A percentile compares a stretch with the other conserved stretches of the same genome.
phyloP scores from a whole-genome alignment of 2,797 vertebrate species.

The Dermochelys coriacea region DNA sequence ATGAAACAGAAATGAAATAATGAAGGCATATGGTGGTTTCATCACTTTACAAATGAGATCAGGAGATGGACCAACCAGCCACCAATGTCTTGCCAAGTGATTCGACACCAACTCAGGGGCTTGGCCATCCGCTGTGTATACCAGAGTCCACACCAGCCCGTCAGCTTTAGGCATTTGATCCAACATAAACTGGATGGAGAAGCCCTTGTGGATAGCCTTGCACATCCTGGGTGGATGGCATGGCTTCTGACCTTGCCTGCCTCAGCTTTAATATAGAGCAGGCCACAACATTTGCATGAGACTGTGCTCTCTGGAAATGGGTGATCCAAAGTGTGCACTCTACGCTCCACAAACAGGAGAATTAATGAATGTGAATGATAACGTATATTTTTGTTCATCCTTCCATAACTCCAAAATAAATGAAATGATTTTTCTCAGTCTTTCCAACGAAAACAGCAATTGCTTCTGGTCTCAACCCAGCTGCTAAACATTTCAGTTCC shows the following conservation, averaged over 20 bases:
- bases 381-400: background rate
- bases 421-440: background rate
- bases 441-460: background rate
- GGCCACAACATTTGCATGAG: background rate
- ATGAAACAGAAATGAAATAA: background rate
- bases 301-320: background rate
- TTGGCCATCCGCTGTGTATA: background rate
- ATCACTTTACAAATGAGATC: background rate
- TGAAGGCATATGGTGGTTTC: background rate
- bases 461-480: background rate
- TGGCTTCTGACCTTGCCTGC: background rate
- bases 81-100: background rate
- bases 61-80: background rate
- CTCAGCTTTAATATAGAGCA: background rate
- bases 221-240: background rate
- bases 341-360: background rate
- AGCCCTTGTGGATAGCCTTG: background rate
- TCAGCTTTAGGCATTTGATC: background rate
- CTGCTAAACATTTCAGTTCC: background rate
- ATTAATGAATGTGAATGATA: background rate
- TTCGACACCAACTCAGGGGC: background rate
- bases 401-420: background rate
- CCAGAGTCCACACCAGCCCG: background rate
- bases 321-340: background rate
- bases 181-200: background rate